Evolutionary conservation across 2,797 vertebrate genomes (phyloP), one percentile per base, ranked within the genome.

Genomic region (Onychomys torridus): DNA sequence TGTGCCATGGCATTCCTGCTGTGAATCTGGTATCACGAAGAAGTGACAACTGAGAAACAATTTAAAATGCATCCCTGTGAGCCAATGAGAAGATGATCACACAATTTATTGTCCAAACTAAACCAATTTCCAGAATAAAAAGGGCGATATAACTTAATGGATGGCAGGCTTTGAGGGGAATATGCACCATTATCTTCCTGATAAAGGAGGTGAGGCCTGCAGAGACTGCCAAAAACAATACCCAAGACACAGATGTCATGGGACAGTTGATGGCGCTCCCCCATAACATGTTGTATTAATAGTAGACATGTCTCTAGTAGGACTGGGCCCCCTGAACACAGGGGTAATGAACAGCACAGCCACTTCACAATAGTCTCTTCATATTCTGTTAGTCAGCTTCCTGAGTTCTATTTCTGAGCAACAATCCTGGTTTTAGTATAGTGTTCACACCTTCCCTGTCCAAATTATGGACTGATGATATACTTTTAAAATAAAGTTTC

Each of bases 61-160:
- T 52, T 82, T n/a, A 43, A 63, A 0, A 11, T 1, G 40, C 4
- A 11, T 85, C 85, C 90, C 93, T 75, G 63, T 16, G n/a, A 57
- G 25, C 23, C 61, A 67, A 46, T 43, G 25, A 43, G 57, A 43
- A 91, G 37, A 29, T 78, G 75, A 86, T 67, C 67, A 27, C 49
- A 79, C 73, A 40, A 86, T 90, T 96, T 63, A 84, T 14, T 19
- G 14, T 34, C 71, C 59, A 92, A 94, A 65, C n/a, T 21, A 86
- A 92, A 95, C 93, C 90, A 77, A 92, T 76, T 88, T 69, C 67
- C 69, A 95, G 52, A 67, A 93, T n/a, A 32, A 90, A 97, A 61
- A 2, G 34, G 52, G 34, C 21, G 37, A 13, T 52, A 34, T 81
- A 89, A 94, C 37, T 95, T 95, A 96, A n/a, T 86, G 7, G 11